Evolutionary conservation across 1,140 invertebrate species (phyloP).

Genomic region (Dinothrombium tinctorium): DNA sequence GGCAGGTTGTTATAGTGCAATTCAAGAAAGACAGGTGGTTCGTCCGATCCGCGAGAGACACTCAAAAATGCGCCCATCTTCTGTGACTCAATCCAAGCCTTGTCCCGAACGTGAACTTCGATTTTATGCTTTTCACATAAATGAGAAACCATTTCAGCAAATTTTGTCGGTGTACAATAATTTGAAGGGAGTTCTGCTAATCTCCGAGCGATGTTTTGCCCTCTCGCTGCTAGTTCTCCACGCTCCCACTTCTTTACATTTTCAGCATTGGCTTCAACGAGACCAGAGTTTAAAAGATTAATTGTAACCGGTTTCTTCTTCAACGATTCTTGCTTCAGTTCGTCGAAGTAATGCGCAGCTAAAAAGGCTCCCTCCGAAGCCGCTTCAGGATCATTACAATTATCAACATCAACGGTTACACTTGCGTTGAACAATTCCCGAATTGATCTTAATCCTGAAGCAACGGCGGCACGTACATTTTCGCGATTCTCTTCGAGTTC

Average conservation of each 20-base stretch:
- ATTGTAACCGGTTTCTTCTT: constrained; percentile 27
- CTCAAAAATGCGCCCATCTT: constrained; percentile 51
- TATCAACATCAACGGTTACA: constrained; percentile 33
- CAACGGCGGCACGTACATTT: constrained; percentile 38
- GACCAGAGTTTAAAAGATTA: constrained; percentile 25
- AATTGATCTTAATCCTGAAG: constrained; percentile 16
- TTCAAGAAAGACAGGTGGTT: constrained; percentile 51
- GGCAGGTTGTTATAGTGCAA: constrained; percentile 15
- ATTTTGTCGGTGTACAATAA: constrained; percentile 56
- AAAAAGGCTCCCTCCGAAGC: constrained; percentile 45
- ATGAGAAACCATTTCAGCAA: constrained; percentile 30
- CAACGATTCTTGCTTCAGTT: constrained; percentile 34
- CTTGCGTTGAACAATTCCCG: constrained; percentile 2
- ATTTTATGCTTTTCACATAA: constrained; percentile 22
- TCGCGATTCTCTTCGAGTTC: constrained; percentile 41
- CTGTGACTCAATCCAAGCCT: constrained; percentile 39
- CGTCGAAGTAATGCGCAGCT: constrained; percentile 38
- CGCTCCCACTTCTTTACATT: constrained; percentile 32
- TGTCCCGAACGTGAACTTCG: constrained; percentile 37
- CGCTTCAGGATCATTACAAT: constrained; percentile 41
- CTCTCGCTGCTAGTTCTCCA: constrained; percentile 44
- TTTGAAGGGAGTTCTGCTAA: constrained; percentile 67
- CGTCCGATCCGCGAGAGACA: constrained; percentile 44
- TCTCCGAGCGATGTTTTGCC: constrained; percentile 55
- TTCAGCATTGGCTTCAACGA: constrained; percentile 20